Conservation (phyloP, 2,113 vertebrate species). For the Dendrocopos noguchii region DNA sequence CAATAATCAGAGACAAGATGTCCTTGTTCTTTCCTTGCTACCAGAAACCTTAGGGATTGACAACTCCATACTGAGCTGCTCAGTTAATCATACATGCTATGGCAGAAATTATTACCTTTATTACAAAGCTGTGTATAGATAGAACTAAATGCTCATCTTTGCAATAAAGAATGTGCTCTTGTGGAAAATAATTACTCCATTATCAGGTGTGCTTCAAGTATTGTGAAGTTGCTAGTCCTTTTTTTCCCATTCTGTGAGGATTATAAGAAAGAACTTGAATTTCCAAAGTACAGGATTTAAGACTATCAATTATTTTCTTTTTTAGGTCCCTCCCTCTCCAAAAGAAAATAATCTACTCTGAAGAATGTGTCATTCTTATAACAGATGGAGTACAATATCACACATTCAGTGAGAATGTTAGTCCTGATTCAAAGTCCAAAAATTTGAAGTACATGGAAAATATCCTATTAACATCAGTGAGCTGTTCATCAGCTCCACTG, state of each 20-base stretch:
- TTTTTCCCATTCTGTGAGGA: constrained; percentile 28
- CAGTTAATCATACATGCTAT: constrained; percentile 61
- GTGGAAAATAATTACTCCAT: constrained; percentile 66
- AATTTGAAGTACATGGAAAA: not conserved
- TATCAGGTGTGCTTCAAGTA: constrained; percentile 36
- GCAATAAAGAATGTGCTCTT: constrained; percentile 54
- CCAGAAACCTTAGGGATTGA: constrained; percentile 57
- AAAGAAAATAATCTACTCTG: constrained; percentile 55
- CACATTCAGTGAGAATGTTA: constrained; percentile 23
- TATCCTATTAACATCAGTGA: constrained; percentile 28
- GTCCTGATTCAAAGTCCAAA: constrained; percentile 40
- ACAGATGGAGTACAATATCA: constrained; percentile 49
- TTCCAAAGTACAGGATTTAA: constrained; percentile 44
- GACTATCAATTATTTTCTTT: constrained; percentile 57
- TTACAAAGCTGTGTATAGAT: constrained; percentile 48
- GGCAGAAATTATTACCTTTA: constrained; percentile 59
- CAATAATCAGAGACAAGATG: constrained; percentile 58
- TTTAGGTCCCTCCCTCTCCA: not conserved
- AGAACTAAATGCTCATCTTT: constrained; percentile 59
- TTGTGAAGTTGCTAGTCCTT: constrained; percentile 60
- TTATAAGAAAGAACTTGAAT: constrained; percentile 52
- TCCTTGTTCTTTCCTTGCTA: constrained; percentile 57
- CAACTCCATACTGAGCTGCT: constrained; percentile 22
- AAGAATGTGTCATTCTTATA: constrained; percentile 50
- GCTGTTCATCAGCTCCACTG: constrained; percentile 16